Evolutionary conservation across 2,113 vertebrate genomes (phyloP).

Genomic region (Pteropus alecto): DNA sequence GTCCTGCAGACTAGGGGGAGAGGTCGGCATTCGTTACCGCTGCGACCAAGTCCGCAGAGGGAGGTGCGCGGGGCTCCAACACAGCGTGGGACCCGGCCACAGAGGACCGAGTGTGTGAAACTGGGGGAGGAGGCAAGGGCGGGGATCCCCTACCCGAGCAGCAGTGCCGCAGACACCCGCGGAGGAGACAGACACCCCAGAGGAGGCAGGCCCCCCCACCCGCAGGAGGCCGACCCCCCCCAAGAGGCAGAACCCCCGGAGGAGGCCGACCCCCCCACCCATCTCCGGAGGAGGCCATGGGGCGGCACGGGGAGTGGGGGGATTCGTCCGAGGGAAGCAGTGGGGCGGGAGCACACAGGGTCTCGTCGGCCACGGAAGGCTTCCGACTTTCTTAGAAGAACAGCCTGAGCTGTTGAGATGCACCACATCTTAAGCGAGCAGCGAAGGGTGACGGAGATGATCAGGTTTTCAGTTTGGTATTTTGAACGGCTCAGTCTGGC

Average conservation of each 20-base stretch:
- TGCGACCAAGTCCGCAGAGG: neutral
- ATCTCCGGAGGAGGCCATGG: too few species aligned
- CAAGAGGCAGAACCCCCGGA: too few species aligned
- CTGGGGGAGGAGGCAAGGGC: neutral
- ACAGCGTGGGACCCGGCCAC: neutral
- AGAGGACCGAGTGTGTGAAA: neutral
- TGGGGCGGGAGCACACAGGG: neutral
- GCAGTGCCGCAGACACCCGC: neutral
- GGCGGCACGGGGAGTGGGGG: fast-evolving
- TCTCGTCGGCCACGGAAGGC: neutral
- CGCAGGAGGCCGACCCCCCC: too few species aligned
- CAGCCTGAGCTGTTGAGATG: neutral
- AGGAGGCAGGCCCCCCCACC: too few species aligned
- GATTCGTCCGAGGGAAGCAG: neutral
- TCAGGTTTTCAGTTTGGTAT: neutral
- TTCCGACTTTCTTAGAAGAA: neutral
- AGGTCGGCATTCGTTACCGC: neutral
- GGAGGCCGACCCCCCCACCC: too few species aligned
- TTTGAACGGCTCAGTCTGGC: neutral
- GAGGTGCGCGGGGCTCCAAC: neutral
- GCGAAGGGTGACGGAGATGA: fast-evolving
- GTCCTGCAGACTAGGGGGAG: neutral
- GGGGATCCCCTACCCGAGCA: neutral
- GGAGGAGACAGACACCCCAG: too few species aligned
- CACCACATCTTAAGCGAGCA: neutral